Base-by-base conservation (phyloP, 2,797 vertebrate species). In the Ctenosaura bakeri region DNA sequence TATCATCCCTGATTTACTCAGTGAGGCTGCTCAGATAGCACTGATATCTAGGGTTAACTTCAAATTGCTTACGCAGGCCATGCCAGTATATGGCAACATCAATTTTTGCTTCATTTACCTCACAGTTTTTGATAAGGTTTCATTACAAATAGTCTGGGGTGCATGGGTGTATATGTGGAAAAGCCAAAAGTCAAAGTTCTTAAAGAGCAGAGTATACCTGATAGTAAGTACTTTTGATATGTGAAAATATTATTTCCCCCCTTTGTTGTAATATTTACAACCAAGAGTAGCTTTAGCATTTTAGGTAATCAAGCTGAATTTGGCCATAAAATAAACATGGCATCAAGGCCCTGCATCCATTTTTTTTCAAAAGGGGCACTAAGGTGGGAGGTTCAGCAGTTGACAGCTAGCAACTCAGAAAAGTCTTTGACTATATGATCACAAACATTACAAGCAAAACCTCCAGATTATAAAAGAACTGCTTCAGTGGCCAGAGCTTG, bases 301-400 rank as follows among this genome's bases (percentile, higher is more conserved):
- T 52, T 89, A 90, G 62, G 54, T 92, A 88, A 80, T 77, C 73
- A 90, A 87, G 86, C 24, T 26, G 69, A 93, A 85, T 92, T 91
- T 88, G 74, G 54, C 92, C 87, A 29, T n/a, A 88, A 74, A 93
- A 88, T 52, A 91, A 92, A 92, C 82, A 89, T 0, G 86, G 26
- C 0, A 20, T 95, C 16, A 93, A 79, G 74, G 86, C 90, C 86
- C 92, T 90, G 73, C 18, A 26, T 71, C 88, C 16, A 71, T 92
- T 93, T 89, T 90, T 88, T 94, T 71, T 90, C 91, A 94, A 24
- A 85, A 93, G 76, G 77, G 91, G 83, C 83, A 86, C 32, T 93
- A 76, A 87, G 79, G 76, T 91, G 50, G 52, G 86, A 81, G 26
- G 89, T 46, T 46, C 42, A 46, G 42, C 42, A 46, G 42, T 4